Base-by-base conservation (phyloP, 2,797 vertebrate species). In the Echiichthys vipera region DNA sequence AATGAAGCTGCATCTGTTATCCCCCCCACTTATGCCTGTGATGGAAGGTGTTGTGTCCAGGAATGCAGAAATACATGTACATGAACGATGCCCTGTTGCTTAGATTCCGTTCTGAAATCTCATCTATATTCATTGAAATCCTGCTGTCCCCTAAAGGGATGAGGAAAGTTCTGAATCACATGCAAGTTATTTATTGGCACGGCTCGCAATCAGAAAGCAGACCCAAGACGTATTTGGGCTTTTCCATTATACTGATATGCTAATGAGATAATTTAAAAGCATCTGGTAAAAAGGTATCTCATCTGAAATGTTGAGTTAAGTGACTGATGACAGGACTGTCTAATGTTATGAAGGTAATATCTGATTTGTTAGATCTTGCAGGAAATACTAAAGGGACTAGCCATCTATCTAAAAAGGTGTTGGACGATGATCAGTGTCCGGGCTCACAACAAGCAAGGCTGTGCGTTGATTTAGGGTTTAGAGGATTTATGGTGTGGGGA, bases 61-160 rank as follows among this genome's bases (percentile, higher is more conserved):
- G 64, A 80, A 73, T 53, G 47, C 64, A 78, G 59, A 82, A 81
- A 80, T 66, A 84, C 22, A 24, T 74, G 53, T 61, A 70, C 70
- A 61, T 81, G 77, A 91, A 80, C 77, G 49, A 84, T 78, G 77
- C 65, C 67, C 62, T 22, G 58, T 49, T 78, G 74, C 79, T 78
- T 83, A 75, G 74, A 76, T 89, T 86, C 67, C 25, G 55, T 55
- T 81, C 67, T 49, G 45, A 65, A 83, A 57, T 73, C 88, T 89
- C 87, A 90, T 92, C 81, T 87, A 83, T 91, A 93, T 92, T 92
- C 89, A 91, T 91, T 84, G 82, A 83, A 89, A 78, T 77, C 55
- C 62, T 20, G 49, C 59, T 20, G 54, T 81, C 46, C 65, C 81
- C 81, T 51, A 45, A 67, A 85, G 84, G 64, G 56, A 81, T n/a